A percentile compares a stretch with the other conserved stretches of the same genome.
These are phyloP conservation scores for Acinonyx jubatus DNA, from an alignment of 2,113 vertebrate genomes.

Conservation along the genomic window DNA sequence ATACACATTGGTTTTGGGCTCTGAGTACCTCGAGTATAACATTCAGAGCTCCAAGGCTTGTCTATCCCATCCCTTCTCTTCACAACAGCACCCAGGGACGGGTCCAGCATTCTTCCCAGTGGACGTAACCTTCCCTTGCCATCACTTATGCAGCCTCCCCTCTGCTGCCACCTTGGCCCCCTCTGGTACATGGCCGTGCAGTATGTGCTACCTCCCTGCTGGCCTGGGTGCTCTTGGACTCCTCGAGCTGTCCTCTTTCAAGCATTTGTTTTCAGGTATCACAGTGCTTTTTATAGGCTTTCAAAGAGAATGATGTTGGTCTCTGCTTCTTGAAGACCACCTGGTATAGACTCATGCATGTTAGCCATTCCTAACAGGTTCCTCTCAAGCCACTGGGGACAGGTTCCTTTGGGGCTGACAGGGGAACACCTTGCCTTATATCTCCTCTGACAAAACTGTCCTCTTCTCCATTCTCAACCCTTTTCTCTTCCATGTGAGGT, in stretches of 20 bases:
- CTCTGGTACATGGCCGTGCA: not conserved
- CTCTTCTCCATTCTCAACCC: not conserved
- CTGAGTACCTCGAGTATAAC: not conserved
- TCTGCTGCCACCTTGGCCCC: not conserved
- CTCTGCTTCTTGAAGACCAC: not conserved
- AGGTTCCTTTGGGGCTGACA: not conserved
- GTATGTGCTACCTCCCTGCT: not conserved
- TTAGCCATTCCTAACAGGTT: not conserved
- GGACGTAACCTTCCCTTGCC: not conserved
- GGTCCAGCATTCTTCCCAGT: not conserved
- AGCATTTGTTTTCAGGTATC: not conserved
- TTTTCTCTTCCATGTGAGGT: not conserved
- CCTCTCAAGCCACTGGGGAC: not conserved
- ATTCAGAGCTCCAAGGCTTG: not conserved
- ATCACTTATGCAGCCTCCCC: not conserved
- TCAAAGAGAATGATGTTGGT: not conserved
- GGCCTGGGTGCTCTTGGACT: no score
- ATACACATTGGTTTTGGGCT: not conserved
- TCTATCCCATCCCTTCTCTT: not conserved
- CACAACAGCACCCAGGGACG: not conserved
- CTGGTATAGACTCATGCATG: no score
- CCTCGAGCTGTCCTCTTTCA: not conserved
- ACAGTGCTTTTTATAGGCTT: not conserved
- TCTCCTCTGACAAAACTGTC: not conserved
- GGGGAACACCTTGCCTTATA: not conserved